These are phyloP conservation scores for Trichoplax adhaerens DNA, from an alignment of 37 sponge, comb jelly and placozoan species.

Conservation along the genomic window DNA sequence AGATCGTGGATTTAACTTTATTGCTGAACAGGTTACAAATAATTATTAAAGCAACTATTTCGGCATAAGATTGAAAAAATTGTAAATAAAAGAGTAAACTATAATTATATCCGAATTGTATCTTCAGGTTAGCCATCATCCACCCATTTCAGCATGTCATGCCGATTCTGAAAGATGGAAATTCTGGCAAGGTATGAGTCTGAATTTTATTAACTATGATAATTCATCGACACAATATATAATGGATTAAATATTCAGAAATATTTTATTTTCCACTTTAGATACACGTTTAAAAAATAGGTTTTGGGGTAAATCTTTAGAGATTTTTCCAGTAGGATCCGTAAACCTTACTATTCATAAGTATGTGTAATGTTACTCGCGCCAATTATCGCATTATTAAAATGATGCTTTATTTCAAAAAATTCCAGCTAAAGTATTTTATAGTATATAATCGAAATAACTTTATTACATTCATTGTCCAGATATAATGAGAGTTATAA, in stretches of 20 bases:
- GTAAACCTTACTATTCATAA: constrained; percentile 22
- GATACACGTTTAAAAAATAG: constrained; percentile 75
- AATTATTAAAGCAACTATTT: too few relatives aligned
- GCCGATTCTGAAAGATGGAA: constrained; percentile 44
- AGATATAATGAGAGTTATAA: constrained; percentile 55
- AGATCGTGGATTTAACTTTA: constrained; percentile 56
- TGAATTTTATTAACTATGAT: background rate
- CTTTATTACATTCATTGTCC: background rate
- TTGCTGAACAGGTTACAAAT: constrained; percentile 53
- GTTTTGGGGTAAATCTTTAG: constrained; percentile 77
- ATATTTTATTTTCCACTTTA: background rate
- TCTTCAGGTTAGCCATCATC: constrained; percentile 70
- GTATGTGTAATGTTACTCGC: background rate
- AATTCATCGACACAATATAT: background rate
- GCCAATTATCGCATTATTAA: too few relatives aligned
- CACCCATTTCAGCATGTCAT: constrained; percentile 72
- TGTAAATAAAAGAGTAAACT: background rate
- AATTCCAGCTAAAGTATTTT: too few relatives aligned
- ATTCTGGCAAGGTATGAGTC: constrained; percentile 60
- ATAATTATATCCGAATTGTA: background rate
- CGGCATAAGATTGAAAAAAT: too few relatives aligned
- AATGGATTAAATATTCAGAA: background rate
- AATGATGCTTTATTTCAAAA: too few relatives aligned
- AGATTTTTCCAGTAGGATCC: constrained; percentile 57
- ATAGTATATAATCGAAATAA: too few relatives aligned